Conservation (phyloP, 1,140 invertebrate genomes). For the Ceratina calcarata region DNA sequence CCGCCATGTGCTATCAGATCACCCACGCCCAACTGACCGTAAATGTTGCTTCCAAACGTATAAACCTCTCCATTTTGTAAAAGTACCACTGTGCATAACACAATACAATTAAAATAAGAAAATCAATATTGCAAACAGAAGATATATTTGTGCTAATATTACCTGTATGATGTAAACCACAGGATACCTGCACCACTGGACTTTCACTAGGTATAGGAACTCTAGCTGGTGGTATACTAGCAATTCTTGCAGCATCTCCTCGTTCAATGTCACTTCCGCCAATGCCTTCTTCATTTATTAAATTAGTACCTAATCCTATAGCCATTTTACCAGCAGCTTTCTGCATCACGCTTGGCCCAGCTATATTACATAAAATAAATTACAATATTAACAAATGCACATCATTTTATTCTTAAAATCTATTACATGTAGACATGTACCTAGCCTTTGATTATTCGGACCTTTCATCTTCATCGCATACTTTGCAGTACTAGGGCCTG, state of each 20-base stretch:
- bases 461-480: slow-evolving; percentile 77
- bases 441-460: slow-evolving; percentile 72
- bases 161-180: slow-evolving; percentile 94
- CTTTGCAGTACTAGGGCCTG: slow-evolving; percentile 73
- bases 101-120: background rate
- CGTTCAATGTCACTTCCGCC: slow-evolving; percentile 84
- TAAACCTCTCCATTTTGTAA: slow-evolving; percentile 88
- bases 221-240: slow-evolving; percentile 89
- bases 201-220: slow-evolving; percentile 85
- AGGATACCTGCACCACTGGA: slow-evolving; percentile 90
- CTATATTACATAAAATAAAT: slow-evolving; percentile 50
- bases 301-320: slow-evolving; percentile 60
- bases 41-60: slow-evolving; percentile 96
- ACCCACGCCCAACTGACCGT: slow-evolving; percentile 95
- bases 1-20: slow-evolving; percentile 88
- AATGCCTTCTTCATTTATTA: slow-evolving; percentile 77
- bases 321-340: slow-evolving; percentile 67
- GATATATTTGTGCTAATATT: slow-evolving; percentile 29
- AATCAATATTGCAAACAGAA: background rate
- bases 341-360: slow-evolving; percentile 68
- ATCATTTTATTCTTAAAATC: background rate
- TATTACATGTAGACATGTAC: slow-evolving; percentile 47
- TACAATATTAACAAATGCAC: background rate
- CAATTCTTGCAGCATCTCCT: slow-evolving; percentile 84
- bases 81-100: slow-evolving; percentile 81